Evolutionary conservation across 2,797 vertebrate genomes (phyloP).

Genomic region (Hydrolagus colliei): DNA sequence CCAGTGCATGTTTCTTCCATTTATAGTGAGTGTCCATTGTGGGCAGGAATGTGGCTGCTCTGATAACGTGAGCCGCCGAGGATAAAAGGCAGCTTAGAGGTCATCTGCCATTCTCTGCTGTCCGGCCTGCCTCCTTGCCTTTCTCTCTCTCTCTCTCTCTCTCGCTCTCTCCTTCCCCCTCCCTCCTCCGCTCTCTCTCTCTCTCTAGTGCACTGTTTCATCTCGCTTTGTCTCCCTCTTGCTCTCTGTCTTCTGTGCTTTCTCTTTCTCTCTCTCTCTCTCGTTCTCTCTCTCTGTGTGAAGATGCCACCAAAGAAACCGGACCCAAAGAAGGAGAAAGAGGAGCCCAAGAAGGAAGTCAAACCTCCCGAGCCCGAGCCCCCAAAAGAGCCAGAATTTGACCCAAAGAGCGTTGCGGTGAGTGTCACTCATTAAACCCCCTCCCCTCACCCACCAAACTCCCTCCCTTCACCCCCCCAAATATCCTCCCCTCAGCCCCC

Average conservation of each 20-base stretch:
- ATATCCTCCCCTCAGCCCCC: background rate
- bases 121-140: slow-evolving; percentile 24
- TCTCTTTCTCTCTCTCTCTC: background rate
- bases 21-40: slow-evolving; percentile 73
- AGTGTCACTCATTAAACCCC: slow-evolving; percentile 31
- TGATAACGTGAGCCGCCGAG: slow-evolving; percentile 41
- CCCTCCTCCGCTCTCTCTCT: background rate
- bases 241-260: too few species aligned
- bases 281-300: slow-evolving; percentile 39
- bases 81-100: slow-evolving; percentile 43
- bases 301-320: slow-evolving; percentile 84
- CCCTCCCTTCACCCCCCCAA: background rate
- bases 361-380: slow-evolving; percentile 68
- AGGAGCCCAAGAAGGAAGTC: slow-evolving; percentile 59
- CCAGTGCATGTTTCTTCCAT: slow-evolving; percentile 72
- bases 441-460: background rate
- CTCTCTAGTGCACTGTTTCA: too few species aligned
- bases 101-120: background rate
- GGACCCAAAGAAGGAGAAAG: slow-evolving; percentile 76
- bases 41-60: slow-evolving; percentile 47
- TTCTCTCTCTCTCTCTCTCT: background rate
- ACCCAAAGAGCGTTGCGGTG: slow-evolving; percentile 77
- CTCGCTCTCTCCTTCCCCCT: too few species aligned
- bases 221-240: too few species aligned
- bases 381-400: slow-evolving; percentile 77